A percentile compares a stretch with the other conserved stretches of the same genome.
Evolutionary conservation across 1,140 invertebrate genomes (phyloP).

Genomic region (Drosophila setifemur): DNA sequence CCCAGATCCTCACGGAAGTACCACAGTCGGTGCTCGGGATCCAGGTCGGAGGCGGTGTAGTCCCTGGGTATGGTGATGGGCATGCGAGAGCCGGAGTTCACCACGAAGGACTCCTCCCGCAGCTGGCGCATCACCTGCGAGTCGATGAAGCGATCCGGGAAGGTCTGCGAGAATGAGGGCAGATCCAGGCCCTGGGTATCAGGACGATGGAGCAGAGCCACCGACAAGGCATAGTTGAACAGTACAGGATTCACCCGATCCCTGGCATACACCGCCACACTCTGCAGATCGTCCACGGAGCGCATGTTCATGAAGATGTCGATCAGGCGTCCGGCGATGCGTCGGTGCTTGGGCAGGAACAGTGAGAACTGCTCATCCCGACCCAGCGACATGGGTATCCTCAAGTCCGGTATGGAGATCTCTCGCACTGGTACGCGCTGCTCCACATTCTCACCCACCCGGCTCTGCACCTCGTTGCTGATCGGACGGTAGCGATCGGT

Average conservation of each 20-base stretch:
- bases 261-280: slow-evolving; percentile 87
- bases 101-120: slow-evolving; percentile 87
- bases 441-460: slow-evolving; percentile 84
- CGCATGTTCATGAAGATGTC: slow-evolving; percentile 89
- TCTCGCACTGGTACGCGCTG: slow-evolving; percentile 85
- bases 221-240: slow-evolving; percentile 90
- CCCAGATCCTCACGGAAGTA: slow-evolving; percentile 90
- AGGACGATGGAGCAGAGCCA: slow-evolving; percentile 88
- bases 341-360: slow-evolving; percentile 88
- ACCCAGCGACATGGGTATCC: slow-evolving; percentile 86
- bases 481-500: slow-evolving; percentile 86
- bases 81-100: slow-evolving; percentile 85
- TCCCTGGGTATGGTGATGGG: slow-evolving; percentile 88
- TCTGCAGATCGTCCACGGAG: slow-evolving; percentile 87
- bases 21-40: slow-evolving; percentile 87
- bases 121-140: slow-evolving; percentile 87
- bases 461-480: slow-evolving; percentile 83
- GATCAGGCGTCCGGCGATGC: slow-evolving; percentile 87
- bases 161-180: slow-evolving; percentile 88
- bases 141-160: slow-evolving; percentile 91
- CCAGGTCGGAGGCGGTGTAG: slow-evolving; percentile 88
- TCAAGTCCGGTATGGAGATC: slow-evolving; percentile 88
- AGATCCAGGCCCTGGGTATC: slow-evolving; percentile 89
- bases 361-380: slow-evolving; percentile 89
- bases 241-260: slow-evolving; percentile 90